Conservation (phyloP, 2,888 invertebrate genomes). For the Mylabris sibirica region DNA sequence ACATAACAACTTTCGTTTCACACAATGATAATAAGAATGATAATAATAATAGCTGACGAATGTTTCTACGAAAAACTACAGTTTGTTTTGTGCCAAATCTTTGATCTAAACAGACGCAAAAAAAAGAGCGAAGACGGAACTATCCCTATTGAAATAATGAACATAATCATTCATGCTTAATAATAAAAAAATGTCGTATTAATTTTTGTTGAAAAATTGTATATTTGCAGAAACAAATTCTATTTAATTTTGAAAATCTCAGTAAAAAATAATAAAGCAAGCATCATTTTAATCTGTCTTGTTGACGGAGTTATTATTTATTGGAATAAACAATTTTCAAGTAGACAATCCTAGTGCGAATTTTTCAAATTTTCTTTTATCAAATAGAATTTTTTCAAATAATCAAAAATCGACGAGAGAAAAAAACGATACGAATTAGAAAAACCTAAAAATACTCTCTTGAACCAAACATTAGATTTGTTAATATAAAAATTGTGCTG, state of each 20-base stretch:
- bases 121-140: neutral
- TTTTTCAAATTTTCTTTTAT: neutral
- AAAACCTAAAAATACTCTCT: neutral
- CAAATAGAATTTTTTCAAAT: neutral
- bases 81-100: slow-evolving; percentile 5
- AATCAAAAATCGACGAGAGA: neutral
- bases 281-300: slow-evolving; percentile 22
- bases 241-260: slow-evolving; percentile 20
- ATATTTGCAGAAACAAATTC: slow-evolving; percentile 21
- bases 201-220: neutral
- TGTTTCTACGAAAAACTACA: neutral
- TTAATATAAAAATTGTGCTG: neutral
- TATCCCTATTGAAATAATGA: neutral
- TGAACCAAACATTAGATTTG: neutral
- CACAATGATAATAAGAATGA: neutral
- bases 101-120: neutral
- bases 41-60: neutral
- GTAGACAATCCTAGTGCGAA: neutral
- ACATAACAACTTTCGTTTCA: neutral
- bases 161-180: neutral
- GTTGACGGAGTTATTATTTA: slow-evolving; percentile 12
- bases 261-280: slow-evolving; percentile 16
- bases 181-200: neutral
- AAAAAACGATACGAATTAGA: neutral
- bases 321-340: neutral